A percentile compares a stretch with the other conserved stretches of the same genome.
phyloP scores from a whole-genome alignment of 2,797 vertebrate species.

The Fringilla coelebs region DNA sequence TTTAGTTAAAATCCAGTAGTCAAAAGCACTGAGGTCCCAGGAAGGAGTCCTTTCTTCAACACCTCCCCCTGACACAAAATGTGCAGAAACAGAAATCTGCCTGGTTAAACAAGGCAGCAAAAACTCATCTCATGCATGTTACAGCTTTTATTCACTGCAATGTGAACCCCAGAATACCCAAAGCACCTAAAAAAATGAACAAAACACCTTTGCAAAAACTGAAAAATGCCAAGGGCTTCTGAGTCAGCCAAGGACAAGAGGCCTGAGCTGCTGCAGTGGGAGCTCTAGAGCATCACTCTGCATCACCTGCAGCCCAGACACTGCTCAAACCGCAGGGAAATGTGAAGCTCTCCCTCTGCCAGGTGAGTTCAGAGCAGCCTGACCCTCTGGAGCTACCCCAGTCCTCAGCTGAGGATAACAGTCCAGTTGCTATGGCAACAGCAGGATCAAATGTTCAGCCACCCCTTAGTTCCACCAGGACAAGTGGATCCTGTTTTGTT shows the following conservation, averaged over 20 bases:
- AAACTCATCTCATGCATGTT: background rate
- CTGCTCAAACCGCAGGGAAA: background rate
- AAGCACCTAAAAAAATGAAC: background rate
- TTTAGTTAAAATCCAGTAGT: background rate
- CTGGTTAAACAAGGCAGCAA: background rate
- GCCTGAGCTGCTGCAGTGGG: background rate
- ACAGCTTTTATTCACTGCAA: background rate
- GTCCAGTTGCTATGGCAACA: background rate
- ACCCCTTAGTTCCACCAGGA: background rate
- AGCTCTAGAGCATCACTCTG: background rate
- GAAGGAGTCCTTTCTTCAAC: background rate
- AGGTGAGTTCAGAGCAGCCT: background rate
- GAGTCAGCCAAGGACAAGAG: background rate
- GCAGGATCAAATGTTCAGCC: background rate
- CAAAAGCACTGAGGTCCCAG: background rate
- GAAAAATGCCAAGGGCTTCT: background rate
- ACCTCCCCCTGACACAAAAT: background rate
- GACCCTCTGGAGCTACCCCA: background rate
- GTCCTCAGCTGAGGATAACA: accelerated
- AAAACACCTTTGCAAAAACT: background rate
- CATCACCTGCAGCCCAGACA: background rate
- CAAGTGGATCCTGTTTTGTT: background rate
- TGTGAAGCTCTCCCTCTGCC: accelerated
- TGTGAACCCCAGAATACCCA: background rate
- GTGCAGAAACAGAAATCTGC: background rate